These are phyloP conservation scores for Cyanoramphus novaezelandiae DNA, from an alignment of 2,113 vertebrate species.

Conservation along the genomic window DNA sequence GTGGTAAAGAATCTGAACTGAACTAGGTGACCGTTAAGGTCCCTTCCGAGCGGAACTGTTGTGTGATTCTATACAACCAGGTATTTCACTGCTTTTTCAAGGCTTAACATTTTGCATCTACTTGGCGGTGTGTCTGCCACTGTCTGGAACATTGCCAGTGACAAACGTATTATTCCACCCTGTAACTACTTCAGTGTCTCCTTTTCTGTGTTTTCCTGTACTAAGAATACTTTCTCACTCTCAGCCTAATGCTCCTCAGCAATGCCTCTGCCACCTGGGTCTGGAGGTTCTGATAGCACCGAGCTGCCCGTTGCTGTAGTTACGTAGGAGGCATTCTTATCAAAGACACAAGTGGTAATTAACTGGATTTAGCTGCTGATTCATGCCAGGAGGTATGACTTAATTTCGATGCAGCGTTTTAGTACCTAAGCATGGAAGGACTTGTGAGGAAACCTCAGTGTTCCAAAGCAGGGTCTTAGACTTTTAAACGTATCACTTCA, in stretches of 20 bases:
- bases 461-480: not conserved
- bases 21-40: not conserved
- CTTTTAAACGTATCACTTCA: rapidly evolving
- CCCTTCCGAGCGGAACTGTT: not conserved
- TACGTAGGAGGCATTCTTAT: not conserved
- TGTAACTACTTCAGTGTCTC: not conserved
- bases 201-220: not conserved
- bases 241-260: not conserved
- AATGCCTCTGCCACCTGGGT: not conserved
- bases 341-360: not conserved
- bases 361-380: not conserved
- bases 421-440: not conserved
- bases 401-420: not conserved
- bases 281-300: not conserved
- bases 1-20: not conserved
- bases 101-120: not conserved
- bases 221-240: not conserved
- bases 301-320: not conserved
- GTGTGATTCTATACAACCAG: not conserved
- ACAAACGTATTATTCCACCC: not conserved
- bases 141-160: not conserved
- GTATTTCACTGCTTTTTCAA: not conserved
- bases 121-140: not conserved
- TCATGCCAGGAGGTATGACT: not conserved
- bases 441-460: not conserved